These are phyloP conservation scores for Aplocera efformata DNA, from an alignment of 2,888 invertebrate species.

Conservation along the genomic window DNA sequence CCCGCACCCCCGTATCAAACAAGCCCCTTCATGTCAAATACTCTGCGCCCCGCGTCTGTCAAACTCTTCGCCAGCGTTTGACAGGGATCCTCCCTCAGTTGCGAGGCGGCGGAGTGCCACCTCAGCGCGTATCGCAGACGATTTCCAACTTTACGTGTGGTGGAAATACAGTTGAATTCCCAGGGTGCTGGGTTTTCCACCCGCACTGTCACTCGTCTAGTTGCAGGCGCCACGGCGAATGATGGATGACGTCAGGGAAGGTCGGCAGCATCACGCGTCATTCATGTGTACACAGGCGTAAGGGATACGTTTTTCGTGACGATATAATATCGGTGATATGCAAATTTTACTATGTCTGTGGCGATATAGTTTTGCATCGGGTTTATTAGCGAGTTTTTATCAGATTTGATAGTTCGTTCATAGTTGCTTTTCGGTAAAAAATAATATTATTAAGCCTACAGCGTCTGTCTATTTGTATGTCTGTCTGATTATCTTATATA, in stretches of 20 bases:
- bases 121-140: conserved; percentile 35
- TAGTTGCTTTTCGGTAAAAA: too few relatives aligned
- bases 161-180: conserved; percentile 34
- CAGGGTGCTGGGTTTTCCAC: conserved; percentile 29
- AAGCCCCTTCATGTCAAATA: conserved; percentile 81
- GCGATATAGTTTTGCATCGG: conserved; percentile 32
- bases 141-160: conserved; percentile 33
- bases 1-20: conserved; percentile 77
- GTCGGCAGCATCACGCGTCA: conserved; percentile 80
- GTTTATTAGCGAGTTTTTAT: conserved; percentile 32
- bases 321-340: conserved; percentile 80
- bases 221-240: conserved; percentile 79
- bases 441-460: too few relatives aligned
- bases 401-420: too few relatives aligned
- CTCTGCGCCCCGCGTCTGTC: conserved; percentile 80
- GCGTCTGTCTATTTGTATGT: too few relatives aligned
- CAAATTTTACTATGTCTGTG: conserved; percentile 67
- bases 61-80: conserved; percentile 80
- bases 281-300: conserved; percentile 81
- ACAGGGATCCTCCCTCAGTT: conserved; percentile 77
- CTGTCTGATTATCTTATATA: too few relatives aligned
- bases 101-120: conserved; percentile 73
- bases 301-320: conserved; percentile 81
- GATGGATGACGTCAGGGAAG: conserved; percentile 80
- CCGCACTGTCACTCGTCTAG: conserved; percentile 61